These are phyloP conservation scores for Cyanistes caeruleus DNA, from an alignment of 2,113 vertebrate genomes.

Conservation along the genomic window DNA sequence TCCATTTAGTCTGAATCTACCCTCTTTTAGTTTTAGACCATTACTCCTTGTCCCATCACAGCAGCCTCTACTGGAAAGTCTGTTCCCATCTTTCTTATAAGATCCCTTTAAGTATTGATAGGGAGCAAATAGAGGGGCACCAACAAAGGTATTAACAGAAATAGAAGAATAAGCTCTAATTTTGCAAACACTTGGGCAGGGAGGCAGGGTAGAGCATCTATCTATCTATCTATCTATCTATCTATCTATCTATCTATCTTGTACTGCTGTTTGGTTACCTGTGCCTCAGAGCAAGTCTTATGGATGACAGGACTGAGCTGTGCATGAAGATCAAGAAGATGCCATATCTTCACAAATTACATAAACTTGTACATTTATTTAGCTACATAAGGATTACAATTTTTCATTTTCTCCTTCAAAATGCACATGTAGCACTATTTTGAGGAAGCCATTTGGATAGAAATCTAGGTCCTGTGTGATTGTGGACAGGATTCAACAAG, in stretches of 20 bases:
- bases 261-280: neutral
- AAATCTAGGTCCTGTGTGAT: neutral
- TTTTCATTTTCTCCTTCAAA: neutral
- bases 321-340: neutral
- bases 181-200: neutral
- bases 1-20: neutral
- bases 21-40: neutral
- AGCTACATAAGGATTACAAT: neutral
- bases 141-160: neutral
- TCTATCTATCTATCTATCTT: neutral
- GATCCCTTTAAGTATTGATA: neutral
- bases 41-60: neutral
- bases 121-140: neutral
- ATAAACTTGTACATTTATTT: neutral
- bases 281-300: neutral
- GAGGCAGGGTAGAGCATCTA: neutral
- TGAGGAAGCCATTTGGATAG: neutral
- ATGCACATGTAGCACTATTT: neutral
- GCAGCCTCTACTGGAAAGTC: neutral
- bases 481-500: neutral
- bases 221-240: too few relatives aligned
- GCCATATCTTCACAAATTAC: neutral
- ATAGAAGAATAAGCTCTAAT: neutral
- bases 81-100: neutral
- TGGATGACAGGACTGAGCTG: neutral